phyloP scores from a whole-genome alignment of 2,888 invertebrate species.

The Dromius quadrimaculatus region DNA sequence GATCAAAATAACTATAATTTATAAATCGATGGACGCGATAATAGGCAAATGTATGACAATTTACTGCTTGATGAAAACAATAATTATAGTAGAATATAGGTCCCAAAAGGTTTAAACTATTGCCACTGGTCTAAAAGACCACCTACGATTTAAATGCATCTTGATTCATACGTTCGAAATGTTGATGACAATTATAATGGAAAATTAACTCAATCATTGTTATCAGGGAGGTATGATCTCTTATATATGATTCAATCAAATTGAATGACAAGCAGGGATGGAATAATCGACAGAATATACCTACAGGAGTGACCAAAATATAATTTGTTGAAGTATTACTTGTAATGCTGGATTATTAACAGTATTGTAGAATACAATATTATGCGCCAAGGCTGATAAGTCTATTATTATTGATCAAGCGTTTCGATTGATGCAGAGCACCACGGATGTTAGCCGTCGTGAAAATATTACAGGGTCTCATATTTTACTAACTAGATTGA shows the following conservation, averaged over 20 bases:
- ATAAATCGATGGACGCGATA: slow-evolving; percentile 43
- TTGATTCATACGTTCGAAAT: slow-evolving; percentile 21
- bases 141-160: slow-evolving; percentile 16
- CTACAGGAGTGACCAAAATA: slow-evolving; percentile 19
- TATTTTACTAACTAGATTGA: too few relatives aligned
- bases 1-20: slow-evolving; percentile 44
- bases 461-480: too few relatives aligned
- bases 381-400: too few relatives aligned
- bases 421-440: too few relatives aligned
- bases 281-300: slow-evolving; percentile 30
- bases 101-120: background rate
- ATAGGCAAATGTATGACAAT: slow-evolving; percentile 41
- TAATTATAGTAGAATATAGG: slow-evolving; percentile 20
- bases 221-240: slow-evolving; percentile 47
- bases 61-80: slow-evolving; percentile 42
- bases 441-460: too few relatives aligned
- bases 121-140: slow-evolving; percentile 7
- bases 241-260: slow-evolving; percentile 46
- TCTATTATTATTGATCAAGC: too few relatives aligned
- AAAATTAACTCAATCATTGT: slow-evolving; percentile 47
- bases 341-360: too few relatives aligned
- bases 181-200: slow-evolving; percentile 48
- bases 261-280: slow-evolving; percentile 43
- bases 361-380: too few relatives aligned
- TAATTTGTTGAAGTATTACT: too few relatives aligned